Evolutionary conservation across 2,797 vertebrate species (phyloP), one percentile per base, ranked within the genome.

Genomic region (Hippoglossus hippoglossus): DNA sequence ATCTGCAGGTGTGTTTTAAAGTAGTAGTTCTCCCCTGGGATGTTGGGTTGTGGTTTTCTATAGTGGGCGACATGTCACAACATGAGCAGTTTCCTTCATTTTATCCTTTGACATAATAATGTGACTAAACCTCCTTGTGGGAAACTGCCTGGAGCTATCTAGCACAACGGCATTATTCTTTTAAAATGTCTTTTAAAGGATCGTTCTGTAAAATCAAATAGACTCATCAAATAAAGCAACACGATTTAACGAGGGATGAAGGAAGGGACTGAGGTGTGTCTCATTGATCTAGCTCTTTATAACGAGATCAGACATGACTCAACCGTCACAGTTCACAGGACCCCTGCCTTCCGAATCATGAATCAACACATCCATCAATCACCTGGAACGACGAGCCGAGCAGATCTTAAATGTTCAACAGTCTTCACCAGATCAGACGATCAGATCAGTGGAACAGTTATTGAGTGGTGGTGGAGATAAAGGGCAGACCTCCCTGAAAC

Each of bases 271-370:
- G 76, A 69, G 34, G 15, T 52, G 34, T 78, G 81, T 75, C 61
- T 72, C 18, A 7, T 75, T 79, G 78, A 85, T 83, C 54, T n/a
- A 60, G 36, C 49, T 71, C 81, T 80, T 77, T 49, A 66, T 75
- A 81, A 83, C 69, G 44, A 77, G 66, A 90, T 92, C 61, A 88
- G 73, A 78, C 60, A 44, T 12, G 63, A 71, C 31, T 60, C 64
- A 59, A 53, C 66, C 28, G 53, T 67, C 62, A 19, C 22, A 25
- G 71, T 80, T 85, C 71, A 83, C 53, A 85, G 39, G 25, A 75
- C 55, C 68, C 68, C 82, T 44, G 63, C 57, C 59, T 59, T 13
- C 26, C 18, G 0, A 70, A 79, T 62, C 79, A 70, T 63, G 52
- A 83, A 66, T 74, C 80, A 62, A 51, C 39, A 71, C 66, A 60